Conservation (phyloP, 2,797 vertebrate species). For the Aeoliscus strigatus region DNA sequence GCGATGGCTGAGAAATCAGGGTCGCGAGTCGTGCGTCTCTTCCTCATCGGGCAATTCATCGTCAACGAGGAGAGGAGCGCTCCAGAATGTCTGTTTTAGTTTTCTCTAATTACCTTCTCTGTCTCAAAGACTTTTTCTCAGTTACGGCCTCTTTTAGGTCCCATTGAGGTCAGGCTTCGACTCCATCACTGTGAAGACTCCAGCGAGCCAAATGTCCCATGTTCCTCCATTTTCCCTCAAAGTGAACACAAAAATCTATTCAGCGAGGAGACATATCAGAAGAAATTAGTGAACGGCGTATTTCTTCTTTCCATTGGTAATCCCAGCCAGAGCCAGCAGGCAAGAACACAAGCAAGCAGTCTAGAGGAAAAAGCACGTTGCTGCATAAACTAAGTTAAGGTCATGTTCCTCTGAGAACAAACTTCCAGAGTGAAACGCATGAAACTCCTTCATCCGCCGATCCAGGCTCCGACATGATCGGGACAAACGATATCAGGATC, state of each 20-base stretch:
- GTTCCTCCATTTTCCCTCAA: constrained; percentile 33
- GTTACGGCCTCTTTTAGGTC: constrained; percentile 8
- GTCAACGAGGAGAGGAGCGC: constrained; percentile 16
- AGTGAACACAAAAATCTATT: constrained; percentile 13
- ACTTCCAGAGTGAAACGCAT: constrained; percentile 22
- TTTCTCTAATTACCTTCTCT: constrained; percentile 18
- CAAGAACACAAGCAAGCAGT: constrained; percentile 6
- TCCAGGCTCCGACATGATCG: constrained; percentile 46
- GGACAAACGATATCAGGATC: constrained; percentile 13
- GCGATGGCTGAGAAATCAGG: constrained; percentile 73
- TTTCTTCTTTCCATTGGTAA: constrained; percentile 7
- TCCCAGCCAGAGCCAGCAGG: constrained; percentile 15
- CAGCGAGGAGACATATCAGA: constrained; percentile 14
- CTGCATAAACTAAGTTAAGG: constrained; percentile 5
- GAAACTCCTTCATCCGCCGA: constrained; percentile 16
- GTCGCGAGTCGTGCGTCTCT: constrained; percentile 62
- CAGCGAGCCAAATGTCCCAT: constrained; percentile 16
- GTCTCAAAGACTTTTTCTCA: no score
- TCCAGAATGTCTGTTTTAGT: constrained; percentile 10
- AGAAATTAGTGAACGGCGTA: no score
- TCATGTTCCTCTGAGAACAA: constrained; percentile 30
- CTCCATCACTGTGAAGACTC: constrained; percentile 10
- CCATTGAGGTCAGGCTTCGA: constrained; percentile 28
- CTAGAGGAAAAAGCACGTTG: constrained; percentile 6
- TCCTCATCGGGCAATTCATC: constrained; percentile 76